Evolutionary conservation across 2,888 invertebrate genomes (phyloP).

Genomic region (Nemotelus pantherinus): DNA sequence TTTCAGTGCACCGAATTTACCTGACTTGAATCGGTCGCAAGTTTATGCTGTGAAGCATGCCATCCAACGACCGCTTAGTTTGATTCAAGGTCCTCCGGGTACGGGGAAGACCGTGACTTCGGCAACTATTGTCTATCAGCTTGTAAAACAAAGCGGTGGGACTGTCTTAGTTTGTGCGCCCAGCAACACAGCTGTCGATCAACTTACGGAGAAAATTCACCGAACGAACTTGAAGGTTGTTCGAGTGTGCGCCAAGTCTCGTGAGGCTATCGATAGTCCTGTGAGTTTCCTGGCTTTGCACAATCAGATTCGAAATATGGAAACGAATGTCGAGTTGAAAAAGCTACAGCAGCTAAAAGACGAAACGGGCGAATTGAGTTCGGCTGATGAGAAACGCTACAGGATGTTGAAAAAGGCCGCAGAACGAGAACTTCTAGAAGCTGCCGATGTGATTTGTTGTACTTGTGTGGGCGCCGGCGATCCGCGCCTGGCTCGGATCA

Average conservation of each 20-base stretch:
- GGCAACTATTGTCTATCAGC: conserved; percentile 97
- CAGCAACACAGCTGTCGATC: conserved; percentile 99
- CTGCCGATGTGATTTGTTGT: conserved; percentile 98
- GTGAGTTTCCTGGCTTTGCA: conserved; percentile 97
- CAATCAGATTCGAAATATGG: conserved; percentile 95
- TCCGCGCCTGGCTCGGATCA: conserved; percentile 88
- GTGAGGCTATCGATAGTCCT: conserved; percentile 97
- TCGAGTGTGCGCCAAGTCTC: conserved; percentile 94
- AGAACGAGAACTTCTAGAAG: conserved; percentile 89
- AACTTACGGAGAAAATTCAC: conserved; percentile 98
- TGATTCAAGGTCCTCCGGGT: conserved; percentile 95
- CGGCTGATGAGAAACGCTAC: conserved; percentile 94
- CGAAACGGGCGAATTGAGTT: conserved; percentile 96
- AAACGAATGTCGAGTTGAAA: conserved; percentile 90
- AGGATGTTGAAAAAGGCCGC: conserved; percentile 88
- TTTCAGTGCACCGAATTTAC: conserved; percentile 96
- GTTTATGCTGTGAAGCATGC: conserved; percentile 98
- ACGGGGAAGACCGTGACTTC: conserved; percentile 99
- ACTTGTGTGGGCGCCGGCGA: conserved; percentile 99
- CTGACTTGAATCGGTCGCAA: conserved; percentile 97
- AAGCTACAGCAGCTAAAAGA: conserved; percentile 97
- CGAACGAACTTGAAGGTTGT: conserved; percentile 93
- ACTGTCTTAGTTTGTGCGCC: conserved; percentile 98
- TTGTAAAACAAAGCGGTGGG: conserved; percentile 92
- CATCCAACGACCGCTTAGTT: conserved; percentile 90